These are phyloP conservation scores for Oophaga sylvatica DNA, from an alignment of 2,797 vertebrate species.

Conservation along the genomic window DNA sequence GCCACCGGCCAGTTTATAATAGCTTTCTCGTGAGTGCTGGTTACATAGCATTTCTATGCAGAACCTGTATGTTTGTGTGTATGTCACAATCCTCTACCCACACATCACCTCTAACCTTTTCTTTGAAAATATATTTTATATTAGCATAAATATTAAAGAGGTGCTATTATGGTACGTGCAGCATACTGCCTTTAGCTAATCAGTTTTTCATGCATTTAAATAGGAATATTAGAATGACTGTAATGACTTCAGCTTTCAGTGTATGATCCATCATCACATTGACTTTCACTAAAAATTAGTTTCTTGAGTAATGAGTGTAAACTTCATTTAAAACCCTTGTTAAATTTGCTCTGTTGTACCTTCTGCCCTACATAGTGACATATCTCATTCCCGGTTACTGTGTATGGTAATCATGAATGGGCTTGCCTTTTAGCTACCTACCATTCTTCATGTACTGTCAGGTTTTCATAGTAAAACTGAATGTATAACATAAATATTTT, in stretches of 20 bases:
- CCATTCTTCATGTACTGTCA: neutral
- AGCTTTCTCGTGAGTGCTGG: neutral
- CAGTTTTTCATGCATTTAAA: constrained; percentile 95
- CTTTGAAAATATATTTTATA: constrained; percentile 75
- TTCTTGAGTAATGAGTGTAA: constrained; percentile 64
- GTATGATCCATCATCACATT: constrained; percentile 77
- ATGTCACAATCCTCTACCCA: constrained; percentile 68
- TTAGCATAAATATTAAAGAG: constrained; percentile 83
- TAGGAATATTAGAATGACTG: constrained; percentile 92
- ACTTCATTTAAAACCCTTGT: constrained; percentile 74
- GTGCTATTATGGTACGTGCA: constrained; percentile 76
- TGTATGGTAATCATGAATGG: neutral
- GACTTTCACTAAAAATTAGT: constrained; percentile 70
- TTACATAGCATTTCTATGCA: constrained; percentile 19
- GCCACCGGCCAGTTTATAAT: constrained; percentile 15
- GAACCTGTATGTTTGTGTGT: constrained; percentile 14
- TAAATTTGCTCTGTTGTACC: constrained; percentile 59
- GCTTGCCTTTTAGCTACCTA: neutral
- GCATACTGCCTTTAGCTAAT: constrained; percentile 82
- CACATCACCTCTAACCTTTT: constrained; percentile 77
- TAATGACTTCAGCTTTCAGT: constrained; percentile 81
- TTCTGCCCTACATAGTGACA: constrained; percentile 30
- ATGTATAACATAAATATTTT: constrained; percentile 9
- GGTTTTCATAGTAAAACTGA: neutral
- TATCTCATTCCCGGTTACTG: neutral